Base-by-base conservation (phyloP, 1,140 invertebrate species). In the Octopus bimaculoides region DNA sequence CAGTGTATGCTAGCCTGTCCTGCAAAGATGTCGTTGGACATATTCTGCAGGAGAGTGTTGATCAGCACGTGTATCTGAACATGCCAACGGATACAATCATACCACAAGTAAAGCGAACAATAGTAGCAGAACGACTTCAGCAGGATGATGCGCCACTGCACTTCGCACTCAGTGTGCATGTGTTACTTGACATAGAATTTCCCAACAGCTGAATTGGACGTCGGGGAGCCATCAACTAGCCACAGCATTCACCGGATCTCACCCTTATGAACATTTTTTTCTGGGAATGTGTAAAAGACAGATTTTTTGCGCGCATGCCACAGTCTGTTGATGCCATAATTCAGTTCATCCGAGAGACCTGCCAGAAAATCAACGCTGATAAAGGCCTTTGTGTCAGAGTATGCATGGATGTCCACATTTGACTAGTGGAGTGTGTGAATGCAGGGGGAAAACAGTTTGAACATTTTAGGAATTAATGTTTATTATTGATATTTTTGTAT, bases 91-190 rank as follows among this genome's bases (percentile, higher is more conserved):
- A 74, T 74, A 74, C 73, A 26, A 74, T 74, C 17, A 74, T 74
- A 74, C 20, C 20, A 74, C 73, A 52, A 4, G 73, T 74, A 9
- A 10, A 74, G 26, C 41, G 73, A 26, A 74, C 73, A 74, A 74
- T 26, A 74, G 2, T 4, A 74, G 73, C 17, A 26, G 9, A 8
- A 74, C 0, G 73, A 74, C 73, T 74, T 74, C 73, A 17, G 20
- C 73, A 74, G 20, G 73, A 74, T 74, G 73, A 20, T 1, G 73
- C 20, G 73, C 73, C 73, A 74, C 10, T n/a, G 61, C 61, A 66
- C 61, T 66, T 66, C 41, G 4, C 73, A 74, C 73, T 74, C 73
- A 74, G 1, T 74, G 73, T 74, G 73, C 73, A 74, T 74, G 73
- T 52, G 41, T 20, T 74, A 74, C 8, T 20, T 74, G 2, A 26